Conservation (phyloP, 2,113 vertebrate genomes). For the Elephas maximus region DNA sequence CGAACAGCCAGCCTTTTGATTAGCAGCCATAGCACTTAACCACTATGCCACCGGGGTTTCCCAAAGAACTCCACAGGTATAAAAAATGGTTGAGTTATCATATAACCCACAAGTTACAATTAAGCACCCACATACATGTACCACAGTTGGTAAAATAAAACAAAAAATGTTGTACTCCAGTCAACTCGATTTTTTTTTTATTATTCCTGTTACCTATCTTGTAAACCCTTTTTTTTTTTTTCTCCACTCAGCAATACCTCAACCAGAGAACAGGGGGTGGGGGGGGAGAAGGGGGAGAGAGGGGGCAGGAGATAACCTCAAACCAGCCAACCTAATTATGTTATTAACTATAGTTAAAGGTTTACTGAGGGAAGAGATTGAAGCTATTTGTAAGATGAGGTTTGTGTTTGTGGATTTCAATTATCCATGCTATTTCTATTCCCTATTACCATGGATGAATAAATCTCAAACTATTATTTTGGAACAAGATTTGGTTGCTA, state of each 20-base stretch:
- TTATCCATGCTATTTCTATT: conserved; percentile 71
- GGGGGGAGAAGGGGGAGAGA: neutral
- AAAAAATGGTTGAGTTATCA: no score
- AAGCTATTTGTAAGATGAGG: conserved; percentile 72
- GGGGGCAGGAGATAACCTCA: conserved; percentile 2
- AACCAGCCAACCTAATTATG: conserved; percentile 57
- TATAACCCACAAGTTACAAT: no score
- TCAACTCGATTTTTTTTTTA: conserved; percentile 45
- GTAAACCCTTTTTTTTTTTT: neutral
- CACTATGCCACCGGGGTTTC: no score
- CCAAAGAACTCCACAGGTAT: no score
- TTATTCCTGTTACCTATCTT: conserved; percentile 41
- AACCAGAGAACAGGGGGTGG: neutral
- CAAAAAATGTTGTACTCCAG: conserved; percentile 13
- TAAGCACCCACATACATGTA: neutral
- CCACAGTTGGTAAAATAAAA: conserved; percentile 48
- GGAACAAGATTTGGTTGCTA: conserved; percentile 50
- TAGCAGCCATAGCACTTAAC: no score
- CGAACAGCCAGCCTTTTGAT: no score
- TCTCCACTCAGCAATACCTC: conserved; percentile 2
- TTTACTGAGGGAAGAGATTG: conserved; percentile 68
- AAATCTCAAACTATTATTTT: conserved; percentile 67
- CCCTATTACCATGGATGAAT: conserved; percentile 59
- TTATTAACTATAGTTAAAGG: conserved; percentile 65
- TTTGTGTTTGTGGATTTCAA: conserved; percentile 67